These are phyloP conservation scores for Dromaius novaehollandiae DNA, from an alignment of 2,113 vertebrate species.

Conservation along the genomic window DNA sequence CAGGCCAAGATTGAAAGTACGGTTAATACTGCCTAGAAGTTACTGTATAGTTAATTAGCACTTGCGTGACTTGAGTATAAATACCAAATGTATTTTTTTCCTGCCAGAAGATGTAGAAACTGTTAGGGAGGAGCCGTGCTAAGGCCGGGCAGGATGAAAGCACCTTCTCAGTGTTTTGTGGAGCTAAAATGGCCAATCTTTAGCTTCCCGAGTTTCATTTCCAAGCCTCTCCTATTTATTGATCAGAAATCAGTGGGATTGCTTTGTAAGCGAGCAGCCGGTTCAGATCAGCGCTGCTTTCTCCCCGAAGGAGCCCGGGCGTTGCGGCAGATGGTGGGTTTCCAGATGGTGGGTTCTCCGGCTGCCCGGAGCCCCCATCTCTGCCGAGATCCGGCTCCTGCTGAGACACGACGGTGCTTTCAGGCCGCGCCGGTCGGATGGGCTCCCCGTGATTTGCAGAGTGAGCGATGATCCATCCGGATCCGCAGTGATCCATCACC, in stretches of 20 bases:
- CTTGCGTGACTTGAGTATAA: not conserved
- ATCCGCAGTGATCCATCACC: accelerated
- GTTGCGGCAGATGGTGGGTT: not conserved
- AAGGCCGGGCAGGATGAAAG: not conserved
- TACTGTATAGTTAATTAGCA: not conserved
- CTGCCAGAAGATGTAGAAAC: not conserved
- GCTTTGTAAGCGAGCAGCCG: not conserved
- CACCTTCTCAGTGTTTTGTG: not conserved
- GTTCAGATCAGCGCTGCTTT: not conserved
- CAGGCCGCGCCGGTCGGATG: accelerated
- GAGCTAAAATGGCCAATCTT: not conserved
- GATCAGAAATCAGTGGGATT: not conserved
- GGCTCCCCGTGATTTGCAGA: not conserved
- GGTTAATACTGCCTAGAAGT: slow-evolving; percentile 2
- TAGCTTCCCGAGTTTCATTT: not conserved
- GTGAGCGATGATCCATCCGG: not conserved
- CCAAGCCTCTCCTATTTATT: not conserved
- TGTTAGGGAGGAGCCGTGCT: not conserved
- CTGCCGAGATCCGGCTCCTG: not conserved
- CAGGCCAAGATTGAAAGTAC: not conserved
- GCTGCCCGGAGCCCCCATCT: not conserved
- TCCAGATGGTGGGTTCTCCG: not conserved
- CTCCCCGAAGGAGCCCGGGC: not conserved
- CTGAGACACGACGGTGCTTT: not conserved
- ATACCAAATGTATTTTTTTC: not conserved